Percentiles rank a stretch among this genome's conserved stretches.
Evolutionary conservation across 2,113 vertebrate genomes (phyloP).

Genomic region (Nibea coibor): DNA sequence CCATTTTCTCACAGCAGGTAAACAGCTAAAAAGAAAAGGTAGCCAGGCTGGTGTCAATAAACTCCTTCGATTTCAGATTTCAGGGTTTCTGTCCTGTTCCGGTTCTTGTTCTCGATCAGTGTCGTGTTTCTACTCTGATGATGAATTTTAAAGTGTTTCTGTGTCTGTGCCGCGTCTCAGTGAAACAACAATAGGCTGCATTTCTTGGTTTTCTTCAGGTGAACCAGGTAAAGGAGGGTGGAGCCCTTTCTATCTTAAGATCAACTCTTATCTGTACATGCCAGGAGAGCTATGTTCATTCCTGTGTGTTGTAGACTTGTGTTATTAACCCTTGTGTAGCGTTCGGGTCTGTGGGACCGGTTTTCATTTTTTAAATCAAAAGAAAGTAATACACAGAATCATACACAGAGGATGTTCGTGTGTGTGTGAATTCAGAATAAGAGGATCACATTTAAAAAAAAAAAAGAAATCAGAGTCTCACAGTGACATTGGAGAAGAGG

Average conservation of each 20-base stretch:
- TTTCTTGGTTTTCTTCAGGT: not conserved
- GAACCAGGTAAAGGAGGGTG: not conserved
- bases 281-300: not conserved
- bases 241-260: not conserved
- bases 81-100: too few relatives aligned
- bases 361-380: too few relatives aligned
- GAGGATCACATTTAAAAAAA: too few relatives aligned
- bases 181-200: not conserved
- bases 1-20: not conserved
- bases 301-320: not conserved
- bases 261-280: not conserved
- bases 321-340: too few relatives aligned
- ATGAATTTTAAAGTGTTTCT: not conserved
- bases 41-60: too few relatives aligned
- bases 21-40: too few relatives aligned
- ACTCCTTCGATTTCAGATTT: not conserved
- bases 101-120: not conserved
- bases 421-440: too few relatives aligned
- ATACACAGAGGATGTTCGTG: too few relatives aligned
- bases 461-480: too few relatives aligned
- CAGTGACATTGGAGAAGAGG: conserved; percentile 22
- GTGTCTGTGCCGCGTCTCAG: not conserved
- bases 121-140: not conserved
- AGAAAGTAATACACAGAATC: too few relatives aligned
- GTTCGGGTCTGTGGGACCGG: too few relatives aligned